phyloP scores from a whole-genome alignment of 2,888 invertebrate species.

The Marasmarcha lunaedactyla region DNA sequence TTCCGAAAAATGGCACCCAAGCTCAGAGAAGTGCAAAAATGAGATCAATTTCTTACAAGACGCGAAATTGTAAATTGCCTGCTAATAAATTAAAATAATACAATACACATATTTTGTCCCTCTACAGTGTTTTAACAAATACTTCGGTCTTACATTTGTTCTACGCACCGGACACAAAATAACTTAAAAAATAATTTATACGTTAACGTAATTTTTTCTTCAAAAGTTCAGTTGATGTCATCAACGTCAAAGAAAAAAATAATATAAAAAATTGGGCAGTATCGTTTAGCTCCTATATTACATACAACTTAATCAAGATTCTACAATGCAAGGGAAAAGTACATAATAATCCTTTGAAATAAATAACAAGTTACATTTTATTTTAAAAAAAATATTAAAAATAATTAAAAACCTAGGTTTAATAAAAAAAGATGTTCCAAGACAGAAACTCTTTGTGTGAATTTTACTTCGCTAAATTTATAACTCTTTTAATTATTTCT shows the following conservation, averaged over 20 bases:
- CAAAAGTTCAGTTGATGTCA: constrained; percentile 10
- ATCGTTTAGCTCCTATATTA: constrained; percentile 59
- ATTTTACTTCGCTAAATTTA: constrained; percentile 52
- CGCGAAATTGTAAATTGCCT: constrained; percentile 42
- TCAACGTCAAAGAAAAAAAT: constrained; percentile 21
- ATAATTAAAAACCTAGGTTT: constrained; percentile 53
- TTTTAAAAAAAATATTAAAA: constrained; percentile 64
- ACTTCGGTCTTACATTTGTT: constrained; percentile 34
- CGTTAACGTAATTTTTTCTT: constrained; percentile 2
- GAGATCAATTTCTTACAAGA: constrained; percentile 52
- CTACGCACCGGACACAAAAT: constrained; percentile 30
- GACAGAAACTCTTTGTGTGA: constrained; percentile 50
- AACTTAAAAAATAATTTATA: constrained; percentile 27
- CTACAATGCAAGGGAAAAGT: constrained; percentile 57
- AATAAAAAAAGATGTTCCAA: constrained; percentile 35
- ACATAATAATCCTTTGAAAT: constrained; percentile 69
- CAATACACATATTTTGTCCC: constrained; percentile 37
- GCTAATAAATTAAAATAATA: constrained; percentile 29
- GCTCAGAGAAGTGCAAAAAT: constrained; percentile 46
- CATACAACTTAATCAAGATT: constrained; percentile 57
- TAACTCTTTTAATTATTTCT: constrained; percentile 61
- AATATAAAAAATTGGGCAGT: constrained; percentile 57
- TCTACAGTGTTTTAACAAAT: constrained; percentile 15
- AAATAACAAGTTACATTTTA: constrained; percentile 66
- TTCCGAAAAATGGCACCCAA: constrained; percentile 45